phyloP scores from a whole-genome alignment of 1,140 invertebrate genomes.

The Drosophila truncata region DNA sequence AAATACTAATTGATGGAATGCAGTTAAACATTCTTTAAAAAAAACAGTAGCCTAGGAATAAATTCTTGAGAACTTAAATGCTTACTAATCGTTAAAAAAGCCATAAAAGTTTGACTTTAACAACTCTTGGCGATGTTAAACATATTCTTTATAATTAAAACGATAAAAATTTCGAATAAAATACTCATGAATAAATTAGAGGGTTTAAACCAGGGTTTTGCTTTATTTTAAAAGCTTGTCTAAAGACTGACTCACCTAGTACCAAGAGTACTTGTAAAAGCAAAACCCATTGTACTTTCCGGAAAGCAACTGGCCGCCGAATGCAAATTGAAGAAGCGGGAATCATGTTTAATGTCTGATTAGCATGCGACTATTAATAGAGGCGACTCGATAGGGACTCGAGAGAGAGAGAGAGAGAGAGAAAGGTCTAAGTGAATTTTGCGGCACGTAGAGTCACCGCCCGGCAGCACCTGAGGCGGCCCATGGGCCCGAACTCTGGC shows the following conservation, averaged over 20 bases:
- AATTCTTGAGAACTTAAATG: background rate
- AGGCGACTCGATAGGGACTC: slow-evolving; percentile 6
- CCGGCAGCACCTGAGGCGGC: slow-evolving; percentile 11
- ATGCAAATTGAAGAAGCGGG: slow-evolving; percentile 23
- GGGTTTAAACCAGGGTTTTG: background rate
- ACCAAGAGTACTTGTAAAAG: background rate
- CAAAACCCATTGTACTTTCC: background rate
- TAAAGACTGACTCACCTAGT: background rate
- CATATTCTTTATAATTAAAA: slow-evolving; percentile 11
- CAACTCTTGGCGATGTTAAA: background rate
- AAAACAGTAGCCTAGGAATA: background rate
- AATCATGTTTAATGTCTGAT: slow-evolving; percentile 52
- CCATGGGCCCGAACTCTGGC: slow-evolving; percentile 7
- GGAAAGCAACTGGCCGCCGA: slow-evolving; percentile 3
- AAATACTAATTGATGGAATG: background rate
- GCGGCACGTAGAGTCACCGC: slow-evolving; percentile 40
- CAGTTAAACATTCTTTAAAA: background rate
- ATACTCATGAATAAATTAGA: slow-evolving; percentile 9
- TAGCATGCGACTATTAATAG: slow-evolving; percentile 54
- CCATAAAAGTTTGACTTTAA: background rate
- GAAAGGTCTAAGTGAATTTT: slow-evolving; percentile 49
- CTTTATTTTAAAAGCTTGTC: background rate
- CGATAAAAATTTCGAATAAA: background rate
- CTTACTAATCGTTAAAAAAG: background rate
- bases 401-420: background rate